These are phyloP conservation scores for Ranitomeya variabilis DNA, from an alignment of 2,113 vertebrate genomes.

Conservation along the genomic window DNA sequence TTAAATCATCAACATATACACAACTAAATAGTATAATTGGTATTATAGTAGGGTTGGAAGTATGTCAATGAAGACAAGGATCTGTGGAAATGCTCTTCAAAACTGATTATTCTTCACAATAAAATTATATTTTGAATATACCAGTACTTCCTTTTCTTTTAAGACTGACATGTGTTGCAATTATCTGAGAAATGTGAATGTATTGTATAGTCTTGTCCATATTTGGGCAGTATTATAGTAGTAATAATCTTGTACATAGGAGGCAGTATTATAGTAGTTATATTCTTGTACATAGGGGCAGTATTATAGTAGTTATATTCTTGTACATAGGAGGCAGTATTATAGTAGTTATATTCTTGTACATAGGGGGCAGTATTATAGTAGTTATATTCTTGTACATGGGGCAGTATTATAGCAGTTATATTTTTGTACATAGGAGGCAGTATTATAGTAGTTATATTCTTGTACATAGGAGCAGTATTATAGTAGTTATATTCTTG, in stretches of 20 bases:
- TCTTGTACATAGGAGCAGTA: not conserved
- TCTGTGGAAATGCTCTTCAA: not conserved
- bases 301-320: constrained; percentile 3
- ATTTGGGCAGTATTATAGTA: not conserved
- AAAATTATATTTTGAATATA: constrained; percentile 4
- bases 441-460: too few relatives aligned
- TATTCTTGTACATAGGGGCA: not conserved
- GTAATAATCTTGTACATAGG: not conserved
- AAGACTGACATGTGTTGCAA: not conserved
- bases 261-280: not conserved
- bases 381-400: too few relatives aligned
- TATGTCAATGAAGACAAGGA: not conserved
- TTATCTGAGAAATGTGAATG: not conserved
- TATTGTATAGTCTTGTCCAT: not conserved
- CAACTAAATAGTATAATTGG: not conserved
- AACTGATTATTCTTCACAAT: not conserved
- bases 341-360: constrained; percentile 6
- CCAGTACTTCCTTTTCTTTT: not conserved
- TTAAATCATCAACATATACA: not conserved
- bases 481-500: constrained; percentile 1
- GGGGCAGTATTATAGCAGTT: too few relatives aligned
- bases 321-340: not conserved
- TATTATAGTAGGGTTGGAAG: not conserved
- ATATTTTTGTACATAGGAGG: too few relatives aligned
- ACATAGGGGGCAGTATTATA: not conserved